Evolutionary conservation across 2,113 vertebrate species (phyloP).

Genomic region (Phyllopteryx taeniolatus): DNA sequence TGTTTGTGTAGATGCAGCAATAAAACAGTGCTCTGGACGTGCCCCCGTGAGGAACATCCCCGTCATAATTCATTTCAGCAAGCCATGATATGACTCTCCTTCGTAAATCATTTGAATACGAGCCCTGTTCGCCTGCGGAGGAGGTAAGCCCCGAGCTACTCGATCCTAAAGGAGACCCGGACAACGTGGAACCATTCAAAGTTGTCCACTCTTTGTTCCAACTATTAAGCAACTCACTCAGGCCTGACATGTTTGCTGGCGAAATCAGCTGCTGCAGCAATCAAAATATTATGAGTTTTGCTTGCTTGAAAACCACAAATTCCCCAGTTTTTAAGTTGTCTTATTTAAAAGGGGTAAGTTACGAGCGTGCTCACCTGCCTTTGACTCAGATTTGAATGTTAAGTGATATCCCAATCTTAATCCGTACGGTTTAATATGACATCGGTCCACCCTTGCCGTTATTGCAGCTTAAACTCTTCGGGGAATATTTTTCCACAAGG

Average conservation of each 20-base stretch:
- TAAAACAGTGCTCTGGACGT: not conserved
- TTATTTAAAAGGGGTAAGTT: too few species aligned
- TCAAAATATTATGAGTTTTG: not conserved
- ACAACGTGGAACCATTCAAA: constrained; percentile 26
- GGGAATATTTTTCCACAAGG: too few species aligned
- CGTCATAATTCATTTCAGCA: not conserved
- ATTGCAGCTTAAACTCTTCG: too few species aligned
- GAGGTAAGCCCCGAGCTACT: constrained; percentile 40
- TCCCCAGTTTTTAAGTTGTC: too few species aligned
- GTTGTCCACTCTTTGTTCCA: constrained; percentile 25
- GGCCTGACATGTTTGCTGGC: not conserved
- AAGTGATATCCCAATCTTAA: too few species aligned
- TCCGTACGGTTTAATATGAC: too few species aligned
- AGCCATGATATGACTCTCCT: constrained; percentile 4
- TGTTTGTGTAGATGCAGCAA: not conserved
- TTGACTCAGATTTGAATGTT: too few species aligned
- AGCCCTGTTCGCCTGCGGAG: constrained; percentile 23
- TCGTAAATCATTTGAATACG: constrained; percentile 27
- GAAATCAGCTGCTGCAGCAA: not conserved
- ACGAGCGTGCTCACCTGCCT: too few species aligned
- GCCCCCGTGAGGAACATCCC: not conserved
- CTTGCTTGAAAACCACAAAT: not conserved
- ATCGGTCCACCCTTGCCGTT: too few species aligned
- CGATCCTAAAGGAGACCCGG: constrained; percentile 36
- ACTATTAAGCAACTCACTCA: not conserved